Percentiles rank a stretch among this genome's conserved stretches.
Evolutionary conservation across 2,113 vertebrate genomes (phyloP).

Genomic region (Pungitius pungitius): DNA sequence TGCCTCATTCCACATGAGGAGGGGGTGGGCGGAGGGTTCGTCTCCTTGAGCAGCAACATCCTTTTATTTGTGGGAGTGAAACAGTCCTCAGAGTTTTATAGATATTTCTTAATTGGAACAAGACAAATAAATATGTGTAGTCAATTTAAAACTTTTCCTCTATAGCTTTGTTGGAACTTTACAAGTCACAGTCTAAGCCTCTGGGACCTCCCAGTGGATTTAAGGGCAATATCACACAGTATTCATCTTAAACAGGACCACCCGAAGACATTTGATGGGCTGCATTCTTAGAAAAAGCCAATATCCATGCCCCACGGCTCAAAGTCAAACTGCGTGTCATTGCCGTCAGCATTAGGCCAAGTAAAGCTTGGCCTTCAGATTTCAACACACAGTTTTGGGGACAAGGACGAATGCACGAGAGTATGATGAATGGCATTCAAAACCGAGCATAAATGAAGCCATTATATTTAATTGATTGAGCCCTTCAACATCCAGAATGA

Average conservation of each 20-base stretch:
- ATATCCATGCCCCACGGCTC: constrained; percentile 32
- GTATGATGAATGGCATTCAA: constrained; percentile 72
- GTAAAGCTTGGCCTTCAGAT: constrained; percentile 53
- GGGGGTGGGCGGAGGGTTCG: constrained; percentile 26
- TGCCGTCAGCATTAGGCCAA: constrained; percentile 35
- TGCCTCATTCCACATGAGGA: constrained; percentile 13
- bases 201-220: constrained; percentile 20
- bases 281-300: constrained; percentile 51
- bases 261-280: constrained; percentile 38
- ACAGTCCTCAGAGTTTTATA: constrained; percentile 33
- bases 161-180: constrained; percentile 19
- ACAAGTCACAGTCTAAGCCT: constrained; percentile 25
- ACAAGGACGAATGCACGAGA: constrained; percentile 60
- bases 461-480: constrained; percentile 74
- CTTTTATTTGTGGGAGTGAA: constrained; percentile 47
- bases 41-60: constrained; percentile 38
- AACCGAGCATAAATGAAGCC: constrained; percentile 70
- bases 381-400: constrained; percentile 53
- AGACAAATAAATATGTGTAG: constrained; percentile 48
- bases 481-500: constrained; percentile 67
- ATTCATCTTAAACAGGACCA: constrained; percentile 44
- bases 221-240: constrained; percentile 24
- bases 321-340: constrained; percentile 49
- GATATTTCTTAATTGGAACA: constrained; percentile 44
- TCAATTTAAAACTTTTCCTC: constrained; percentile 25